Base-by-base conservation (phyloP, 2,113 vertebrate species). In the Corythornis vintsioides region DNA sequence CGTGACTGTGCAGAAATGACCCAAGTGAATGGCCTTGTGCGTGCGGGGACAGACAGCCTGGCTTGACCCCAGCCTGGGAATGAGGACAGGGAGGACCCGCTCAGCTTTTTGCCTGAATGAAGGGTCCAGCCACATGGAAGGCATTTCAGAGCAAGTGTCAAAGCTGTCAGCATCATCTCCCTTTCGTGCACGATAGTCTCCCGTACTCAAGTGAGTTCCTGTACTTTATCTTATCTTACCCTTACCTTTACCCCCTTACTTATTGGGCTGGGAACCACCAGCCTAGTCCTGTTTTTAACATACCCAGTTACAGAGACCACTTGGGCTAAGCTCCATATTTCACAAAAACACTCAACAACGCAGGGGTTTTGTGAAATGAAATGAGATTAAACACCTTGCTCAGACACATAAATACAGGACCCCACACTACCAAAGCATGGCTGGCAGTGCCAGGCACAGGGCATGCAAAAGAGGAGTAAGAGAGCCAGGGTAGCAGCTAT, bases 1-100 rank as follows among this genome's bases (percentile, higher is more conserved):
- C 43, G 21, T 38, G 47, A 80, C 63, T 0, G 4, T 42, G 48
- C 53, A 63, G 48, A 35, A 61, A 7, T 1, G 5, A n/a, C 10
- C 25, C 35, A 8, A 55, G 31, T 0, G 13, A 67, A n/a, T 1
- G 21, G 56, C 50, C 1, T 2, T 1, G 4, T 8, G 18, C 1
- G 7, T 5, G 45, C 40, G 9, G 28, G 40, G 53, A 48, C 20
- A 29, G 50, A 1, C 25, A 55, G 61, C 38, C 29, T 47, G 15
- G 75, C 22, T 1, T 0, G 24, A 45, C 14, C 14, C 26, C 43
- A 4, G 7, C 13, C 42, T 22, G 43, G 60, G 65, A 74, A 65
- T 2, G 28, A 40, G 31, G 52, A 78, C n/a, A 31, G 17, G 17
- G 24, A 84, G 29, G 53, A 76, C 17, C 26, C 2, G 0, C 26